Conservation (phyloP, 1,140 invertebrate genomes). For the Maniola jurtina region DNA sequence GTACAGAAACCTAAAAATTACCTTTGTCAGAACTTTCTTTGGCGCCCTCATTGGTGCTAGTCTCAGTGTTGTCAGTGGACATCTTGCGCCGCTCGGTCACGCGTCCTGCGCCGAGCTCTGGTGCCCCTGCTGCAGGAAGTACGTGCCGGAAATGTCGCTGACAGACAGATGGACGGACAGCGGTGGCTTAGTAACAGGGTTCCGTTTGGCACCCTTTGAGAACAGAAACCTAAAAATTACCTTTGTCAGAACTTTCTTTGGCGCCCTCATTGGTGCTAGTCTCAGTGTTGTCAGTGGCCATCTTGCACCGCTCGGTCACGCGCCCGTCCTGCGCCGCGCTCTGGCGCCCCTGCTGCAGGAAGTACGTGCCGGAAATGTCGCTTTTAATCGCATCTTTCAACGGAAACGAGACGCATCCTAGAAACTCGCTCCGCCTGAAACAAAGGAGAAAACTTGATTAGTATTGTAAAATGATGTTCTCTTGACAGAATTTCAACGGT, state of each 20-base stretch:
- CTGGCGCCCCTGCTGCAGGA: slow-evolving; percentile 70
- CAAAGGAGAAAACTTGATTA: slow-evolving; percentile 31
- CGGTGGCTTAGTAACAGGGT: too few species aligned
- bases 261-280: slow-evolving; percentile 68
- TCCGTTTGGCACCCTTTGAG: too few species aligned
- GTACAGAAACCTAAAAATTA: too few species aligned
- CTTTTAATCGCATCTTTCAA: slow-evolving; percentile 83
- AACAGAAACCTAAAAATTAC: slow-evolving; percentile 28
- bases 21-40: slow-evolving; percentile 71
- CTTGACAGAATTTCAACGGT: not conserved
- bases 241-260: slow-evolving; percentile 69
- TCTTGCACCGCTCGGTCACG: slow-evolving; percentile 62
- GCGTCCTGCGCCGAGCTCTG: slow-evolving; percentile 50
- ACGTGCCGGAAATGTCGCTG: slow-evolving; percentile 78
- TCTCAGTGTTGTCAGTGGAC: slow-evolving; percentile 71
- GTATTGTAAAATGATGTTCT: not conserved
- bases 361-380: slow-evolving; percentile 78
- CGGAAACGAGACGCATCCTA: slow-evolving; percentile 89
- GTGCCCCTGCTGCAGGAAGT: slow-evolving; percentile 75
- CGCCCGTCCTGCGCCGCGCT: slow-evolving; percentile 50
- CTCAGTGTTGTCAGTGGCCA: slow-evolving; percentile 71
- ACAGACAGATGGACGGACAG: too few species aligned
- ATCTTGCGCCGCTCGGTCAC: slow-evolving; percentile 64
- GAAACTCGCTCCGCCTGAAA: slow-evolving; percentile 87
- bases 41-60: slow-evolving; percentile 66